Evolutionary conservation across 2,113 vertebrate genomes (phyloP), one percentile per base, ranked within the genome.

Genomic region (Empidonax alnorum): DNA sequence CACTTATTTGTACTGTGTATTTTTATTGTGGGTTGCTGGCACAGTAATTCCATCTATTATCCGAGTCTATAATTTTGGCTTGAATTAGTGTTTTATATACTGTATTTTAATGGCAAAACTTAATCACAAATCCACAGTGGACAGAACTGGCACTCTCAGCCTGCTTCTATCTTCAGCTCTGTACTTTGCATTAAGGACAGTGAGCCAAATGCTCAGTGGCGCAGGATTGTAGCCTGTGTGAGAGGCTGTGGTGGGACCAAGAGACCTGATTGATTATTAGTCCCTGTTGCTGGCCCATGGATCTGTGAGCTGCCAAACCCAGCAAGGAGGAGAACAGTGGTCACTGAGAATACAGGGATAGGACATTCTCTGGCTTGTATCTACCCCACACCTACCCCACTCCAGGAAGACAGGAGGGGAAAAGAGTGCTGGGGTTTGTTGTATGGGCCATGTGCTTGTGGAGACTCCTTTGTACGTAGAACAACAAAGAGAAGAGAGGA

Each of bases 41-140:
- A 78, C 22, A 0, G 50, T 72, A 71, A 77, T 94, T 95, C 93
- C 84, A 94, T 97, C 72, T 93, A 94, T 97, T 95, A 95, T 82
- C 92, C 0, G 10, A 95, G 69, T 93, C 95, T 92, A 89, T 96
- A 97, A 96, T 97, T 97, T 97, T 95, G 93, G 92, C 95, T 93
- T 88, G 95, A 93, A 97, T 96, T 96, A 97, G 90, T 66, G 31
- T 96, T 96, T 97, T 96, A 96, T 96, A 96, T 88, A 96, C 93
- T 96, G 92, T 95, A 87, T 91, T 95, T 96, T 97, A 97, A 97
- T 95, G 91, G 90, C 73, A 96, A 79, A 96, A 96, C 94, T 97
- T 96, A 96, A 97, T 97, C 95, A 97, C 82, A 56, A 85, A 84
- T 96, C 86, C 89, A 74, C 91, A 86, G 93, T 72, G 94, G 94